These are phyloP conservation scores for Torymus texanus DNA, from an alignment of 2,888 invertebrate genomes.

Conservation along the genomic window DNA sequence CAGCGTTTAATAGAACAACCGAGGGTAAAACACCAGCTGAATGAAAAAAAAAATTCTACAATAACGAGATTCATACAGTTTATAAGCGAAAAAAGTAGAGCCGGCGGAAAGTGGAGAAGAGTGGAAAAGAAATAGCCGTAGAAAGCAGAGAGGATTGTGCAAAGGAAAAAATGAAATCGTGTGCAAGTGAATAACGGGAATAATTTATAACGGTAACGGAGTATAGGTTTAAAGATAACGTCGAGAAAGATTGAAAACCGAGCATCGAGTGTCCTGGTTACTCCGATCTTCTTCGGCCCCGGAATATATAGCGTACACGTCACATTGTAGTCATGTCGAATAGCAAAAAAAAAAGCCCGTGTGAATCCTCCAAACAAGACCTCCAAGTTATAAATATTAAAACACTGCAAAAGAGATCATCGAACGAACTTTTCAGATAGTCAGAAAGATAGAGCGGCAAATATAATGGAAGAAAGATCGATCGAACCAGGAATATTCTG, in stretches of 20 bases:
- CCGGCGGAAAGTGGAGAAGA: conserved; percentile 38
- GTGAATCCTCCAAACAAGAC: conserved; percentile 29
- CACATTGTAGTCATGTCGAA: conserved; percentile 18
- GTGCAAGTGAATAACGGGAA: conserved; percentile 37
- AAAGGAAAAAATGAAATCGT: not conserved
- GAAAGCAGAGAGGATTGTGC: not conserved
- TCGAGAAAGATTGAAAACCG: conserved; percentile 30
- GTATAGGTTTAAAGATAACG: conserved; percentile 18
- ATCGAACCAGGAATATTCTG: conserved; percentile 33
- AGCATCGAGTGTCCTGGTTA: conserved; percentile 43
- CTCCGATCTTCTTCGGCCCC: conserved; percentile 31
- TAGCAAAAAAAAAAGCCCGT: conserved; percentile 23
- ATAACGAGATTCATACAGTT: conserved; percentile 55
- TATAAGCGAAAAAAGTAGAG: conserved; percentile 41
- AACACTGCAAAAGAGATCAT: not conserved
- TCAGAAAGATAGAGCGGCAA: not conserved
- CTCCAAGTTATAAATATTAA: conserved; percentile 34
- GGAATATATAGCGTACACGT: conserved; percentile 1
- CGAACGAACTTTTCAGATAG: not conserved
- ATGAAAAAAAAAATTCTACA: conserved; percentile 60
- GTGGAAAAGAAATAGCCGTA: conserved; percentile 21
- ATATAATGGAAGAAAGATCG: conserved; percentile 1
- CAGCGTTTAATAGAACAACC: conserved; percentile 46
- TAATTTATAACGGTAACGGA: conserved; percentile 14
- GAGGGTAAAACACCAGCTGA: conserved; percentile 70